Base-by-base conservation (phyloP, 2,797 vertebrate genomes). In the Rhinoraja longicauda region DNA sequence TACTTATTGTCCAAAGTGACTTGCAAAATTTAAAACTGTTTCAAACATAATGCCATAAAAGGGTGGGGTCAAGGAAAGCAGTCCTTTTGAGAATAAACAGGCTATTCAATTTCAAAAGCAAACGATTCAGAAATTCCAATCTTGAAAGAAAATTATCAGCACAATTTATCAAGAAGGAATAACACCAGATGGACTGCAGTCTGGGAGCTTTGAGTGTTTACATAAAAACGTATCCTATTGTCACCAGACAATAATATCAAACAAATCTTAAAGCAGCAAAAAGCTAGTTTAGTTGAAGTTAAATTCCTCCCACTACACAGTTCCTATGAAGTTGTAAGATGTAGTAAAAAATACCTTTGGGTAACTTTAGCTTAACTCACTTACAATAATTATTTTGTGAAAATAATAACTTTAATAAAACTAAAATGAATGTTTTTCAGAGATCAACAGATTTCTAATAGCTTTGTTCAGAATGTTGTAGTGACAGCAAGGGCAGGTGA, bases 21-120 rank as follows among this genome's bases (percentile, higher is more conserved):
- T 94, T 94, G 93, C 94, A 94, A 95, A 95, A 94, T 93, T 93
- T 94, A 96, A 92, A 75, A 96, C 94, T 94, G 95, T 96, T 96
- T 92, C 90, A 92, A 96, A 95, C 95, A 96, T 94, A 94, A 94
- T 93, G 95, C 94, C 94, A 93, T 93, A 84, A 93, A 93, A 94
- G 72, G 95, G 94, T 93, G 94, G 94, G 94, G 93, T 94, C 93
- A 94, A 94, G 53, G 70, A 94, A 94, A 95, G 78, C 0, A 10
- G 90, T 93, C 93, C 93, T 93, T 94, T 94, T 93, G 75, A 73
- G 93, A 92, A 90, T 78, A 93, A 93, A 93, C 93, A 93, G 93
- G 45, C 90, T 93, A 93, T 93, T 62, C 45, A 39, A 93, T 94
- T 93, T 93, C 91, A 94, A 93, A 94, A 59, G 62, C 86, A 72